phyloP scores from a whole-genome alignment of 2,113 vertebrate genomes.

The Drymodes brunneopygia region DNA sequence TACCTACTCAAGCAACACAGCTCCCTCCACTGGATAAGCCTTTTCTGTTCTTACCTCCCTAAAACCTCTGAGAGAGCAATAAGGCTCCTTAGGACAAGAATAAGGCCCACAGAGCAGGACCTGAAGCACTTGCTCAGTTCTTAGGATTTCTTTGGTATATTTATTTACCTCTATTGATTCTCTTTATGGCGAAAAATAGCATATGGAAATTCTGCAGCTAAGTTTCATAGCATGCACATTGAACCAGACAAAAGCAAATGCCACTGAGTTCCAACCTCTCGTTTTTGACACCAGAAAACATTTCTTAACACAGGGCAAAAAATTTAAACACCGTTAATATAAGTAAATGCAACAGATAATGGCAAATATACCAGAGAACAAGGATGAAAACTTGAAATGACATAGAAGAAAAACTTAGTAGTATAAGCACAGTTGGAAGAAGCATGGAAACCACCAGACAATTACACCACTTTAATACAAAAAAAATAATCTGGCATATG shows the following conservation, averaged over 20 bases:
- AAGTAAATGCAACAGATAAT: neutral
- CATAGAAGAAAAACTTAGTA: neutral
- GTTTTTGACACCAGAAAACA: neutral
- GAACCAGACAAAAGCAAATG: neutral
- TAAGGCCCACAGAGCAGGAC: neutral
- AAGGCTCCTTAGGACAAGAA: neutral
- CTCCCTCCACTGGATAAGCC: neutral
- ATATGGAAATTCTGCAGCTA: neutral
- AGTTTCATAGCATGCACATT: neutral
- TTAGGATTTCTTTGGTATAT: neutral
- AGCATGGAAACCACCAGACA: neutral
- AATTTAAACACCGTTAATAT: neutral
- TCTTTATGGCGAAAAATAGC: neutral
- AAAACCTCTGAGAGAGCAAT: neutral
- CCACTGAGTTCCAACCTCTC: neutral
- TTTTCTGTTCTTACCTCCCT: neutral
- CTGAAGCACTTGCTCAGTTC: neutral
- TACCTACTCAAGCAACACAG: neutral
- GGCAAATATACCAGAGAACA: neutral
- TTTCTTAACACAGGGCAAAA: neutral
- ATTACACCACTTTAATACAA: neutral
- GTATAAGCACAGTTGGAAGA: neutral
- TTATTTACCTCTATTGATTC: neutral
- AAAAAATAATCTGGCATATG: neutral
- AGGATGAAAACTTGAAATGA: neutral